These are phyloP conservation scores for Mythimna impura DNA, from an alignment of 2,888 invertebrate species.

Conservation along the genomic window DNA sequence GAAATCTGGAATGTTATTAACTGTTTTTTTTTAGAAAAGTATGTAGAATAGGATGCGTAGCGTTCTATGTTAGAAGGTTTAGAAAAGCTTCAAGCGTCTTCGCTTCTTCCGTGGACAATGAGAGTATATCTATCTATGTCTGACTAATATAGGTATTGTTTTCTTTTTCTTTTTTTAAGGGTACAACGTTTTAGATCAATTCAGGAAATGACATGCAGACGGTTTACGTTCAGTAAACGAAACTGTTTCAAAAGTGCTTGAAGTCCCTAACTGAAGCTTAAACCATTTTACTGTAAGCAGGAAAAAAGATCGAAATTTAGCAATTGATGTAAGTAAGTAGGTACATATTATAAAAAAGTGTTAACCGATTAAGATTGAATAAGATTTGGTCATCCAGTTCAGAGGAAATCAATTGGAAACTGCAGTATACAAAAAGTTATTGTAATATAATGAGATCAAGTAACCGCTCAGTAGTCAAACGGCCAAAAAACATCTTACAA, in stretches of 20 bases:
- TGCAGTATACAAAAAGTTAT: constrained; percentile 8
- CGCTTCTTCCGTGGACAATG: neutral
- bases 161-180: neutral
- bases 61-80: neutral
- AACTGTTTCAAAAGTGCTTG: neutral
- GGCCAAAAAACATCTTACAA: neutral
- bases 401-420: constrained; percentile 29
- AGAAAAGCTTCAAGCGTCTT: neutral
- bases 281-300: neutral
- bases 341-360: constrained; percentile 2
- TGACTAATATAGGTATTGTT: neutral
- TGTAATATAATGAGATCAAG: constrained; percentile 21
- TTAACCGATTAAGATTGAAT: constrained; percentile 28
- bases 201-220: constrained; percentile 44
- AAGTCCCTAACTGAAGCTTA: neutral
- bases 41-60: neutral
- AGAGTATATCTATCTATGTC: neutral
- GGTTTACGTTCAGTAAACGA: constrained; percentile 1
- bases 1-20: neutral
- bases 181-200: constrained; percentile 48
- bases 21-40: neutral
- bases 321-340: neutral
- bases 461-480: neutral
- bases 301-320: neutral
- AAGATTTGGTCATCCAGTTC: constrained; percentile 19